Evolutionary conservation across 2,888 invertebrate species (phyloP).

Genomic region (Ornithoptera priamus): DNA sequence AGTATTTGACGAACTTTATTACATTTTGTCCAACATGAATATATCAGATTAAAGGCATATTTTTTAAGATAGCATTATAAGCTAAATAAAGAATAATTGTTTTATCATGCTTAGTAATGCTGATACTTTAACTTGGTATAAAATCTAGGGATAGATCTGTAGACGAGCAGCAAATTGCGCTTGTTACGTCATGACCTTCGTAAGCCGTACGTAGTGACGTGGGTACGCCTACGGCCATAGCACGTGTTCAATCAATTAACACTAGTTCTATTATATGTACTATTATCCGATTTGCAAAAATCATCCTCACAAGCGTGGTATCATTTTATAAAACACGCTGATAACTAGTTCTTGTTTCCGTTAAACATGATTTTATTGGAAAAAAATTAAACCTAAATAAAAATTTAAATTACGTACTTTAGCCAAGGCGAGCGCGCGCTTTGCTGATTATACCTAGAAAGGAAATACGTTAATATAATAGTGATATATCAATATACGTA

Average conservation of each 20-base stretch:
- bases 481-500: conserved; percentile 52
- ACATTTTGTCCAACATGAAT: no score
- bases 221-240: conserved; percentile 61
- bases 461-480: conserved; percentile 60
- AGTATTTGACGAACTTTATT: no score
- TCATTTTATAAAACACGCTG: background rate
- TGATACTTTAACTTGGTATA: background rate
- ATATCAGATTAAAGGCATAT: no score
- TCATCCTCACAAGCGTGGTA: background rate
- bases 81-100: background rate
- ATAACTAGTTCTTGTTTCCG: background rate
- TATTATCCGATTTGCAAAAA: conserved; percentile 12
- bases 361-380: conserved; percentile 13
- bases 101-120: background rate
- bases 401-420: conserved; percentile 72
- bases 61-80: background rate
- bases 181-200: conserved; percentile 73
- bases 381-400: conserved; percentile 46
- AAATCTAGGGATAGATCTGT: conserved; percentile 66
- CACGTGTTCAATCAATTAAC: conserved; percentile 56
- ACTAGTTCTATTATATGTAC: conserved; percentile 16
- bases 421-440: conserved; percentile 76
- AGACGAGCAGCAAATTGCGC: conserved; percentile 60
- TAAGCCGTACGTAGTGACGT: conserved; percentile 63
- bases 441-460: conserved; percentile 80